phyloP scores from a whole-genome alignment of 2,888 invertebrate genomes.

The Stictocephala bisonia region DNA sequence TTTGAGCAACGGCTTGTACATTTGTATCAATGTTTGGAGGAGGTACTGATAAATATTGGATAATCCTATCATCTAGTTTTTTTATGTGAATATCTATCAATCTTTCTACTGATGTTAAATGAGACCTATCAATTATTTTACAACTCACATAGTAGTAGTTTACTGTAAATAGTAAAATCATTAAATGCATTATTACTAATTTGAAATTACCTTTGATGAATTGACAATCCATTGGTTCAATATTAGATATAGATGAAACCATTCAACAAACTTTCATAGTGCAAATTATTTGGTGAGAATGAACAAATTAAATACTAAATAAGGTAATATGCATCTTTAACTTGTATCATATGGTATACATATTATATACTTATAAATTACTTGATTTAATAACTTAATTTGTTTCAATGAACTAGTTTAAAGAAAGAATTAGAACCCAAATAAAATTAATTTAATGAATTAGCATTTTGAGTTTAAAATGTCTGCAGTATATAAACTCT shows the following conservation, averaged over 20 bases:
- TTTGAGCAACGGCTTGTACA: slow-evolving; percentile 4
- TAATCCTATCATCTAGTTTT: slow-evolving; percentile 2
- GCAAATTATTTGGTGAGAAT: no score
- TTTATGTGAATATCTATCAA: not conserved
- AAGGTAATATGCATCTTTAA: no score
- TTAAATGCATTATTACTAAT: not conserved
- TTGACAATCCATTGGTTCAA: not conserved
- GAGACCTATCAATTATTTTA: not conserved
- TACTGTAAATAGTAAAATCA: not conserved
- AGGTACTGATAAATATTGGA: not conserved
- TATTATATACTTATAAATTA: no score
- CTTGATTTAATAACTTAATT: no score
- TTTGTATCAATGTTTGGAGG: slow-evolving; percentile 2
- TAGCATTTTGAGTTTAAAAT: no score
- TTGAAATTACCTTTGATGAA: not conserved
- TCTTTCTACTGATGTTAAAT: slow-evolving; percentile 16
- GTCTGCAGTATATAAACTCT: no score
- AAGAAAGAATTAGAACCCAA: no score
- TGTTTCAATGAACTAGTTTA: no score
- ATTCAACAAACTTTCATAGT: no score
- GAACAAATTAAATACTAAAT: no score
- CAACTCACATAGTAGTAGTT: not conserved
- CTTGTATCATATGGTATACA: no score
- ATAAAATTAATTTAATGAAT: no score
- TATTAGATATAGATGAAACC: not conserved